Base-by-base conservation (phyloP, 1,140 invertebrate species). In the Meloidogyne floridensis region DNA sequence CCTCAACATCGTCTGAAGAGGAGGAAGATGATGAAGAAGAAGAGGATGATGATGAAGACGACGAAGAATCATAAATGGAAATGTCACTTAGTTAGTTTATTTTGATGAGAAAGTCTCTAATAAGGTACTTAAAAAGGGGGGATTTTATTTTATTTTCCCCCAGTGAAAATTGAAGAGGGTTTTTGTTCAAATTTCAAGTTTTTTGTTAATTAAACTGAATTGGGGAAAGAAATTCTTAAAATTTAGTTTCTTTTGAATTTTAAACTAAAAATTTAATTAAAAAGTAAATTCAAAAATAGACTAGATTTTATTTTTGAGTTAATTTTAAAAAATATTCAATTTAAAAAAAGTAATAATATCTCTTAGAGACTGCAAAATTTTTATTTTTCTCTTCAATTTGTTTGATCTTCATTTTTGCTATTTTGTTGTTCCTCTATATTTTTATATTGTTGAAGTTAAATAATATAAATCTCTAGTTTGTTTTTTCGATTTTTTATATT, bases 281-380 rank as follows among this genome's bases (percentile, higher is more conserved):
- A 32, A 32, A 32, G 32, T 32, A 32, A 1, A 32, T 32, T 32
- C 32, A 32, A 32, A 32, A 32, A 32, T 13, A 54, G 53, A 54
- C 53, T 65, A 65, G n/a, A 65, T 47, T n/a, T 65, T 6, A 15
- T 59, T 15, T 59, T 15, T 59, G 56, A 15, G n/a, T 65, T 65
- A n/a, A 5, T 59, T 59, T 59, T 15, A 59, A 59, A 59, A 15
- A 15, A 15, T 59, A 15, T 59, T 59, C 4, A 59, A 59, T 59
- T 15, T 15, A 59, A n/a, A n/a, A 65, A 6, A 65, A 65, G 32
- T 32, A 32, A 32, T 32, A 32, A 65, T n/a, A 65, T 65, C 59
- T 65, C 59, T 65, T 65, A 65, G 59, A 65, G 59, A 65, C 59
- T 65, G n/a, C 15, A n/a, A 65, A 65, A n/a, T n/a, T n/a, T n/a